Evolutionary conservation across 2,888 invertebrate genomes (phyloP).

Genomic region (Aleiodes leptofemur): DNA sequence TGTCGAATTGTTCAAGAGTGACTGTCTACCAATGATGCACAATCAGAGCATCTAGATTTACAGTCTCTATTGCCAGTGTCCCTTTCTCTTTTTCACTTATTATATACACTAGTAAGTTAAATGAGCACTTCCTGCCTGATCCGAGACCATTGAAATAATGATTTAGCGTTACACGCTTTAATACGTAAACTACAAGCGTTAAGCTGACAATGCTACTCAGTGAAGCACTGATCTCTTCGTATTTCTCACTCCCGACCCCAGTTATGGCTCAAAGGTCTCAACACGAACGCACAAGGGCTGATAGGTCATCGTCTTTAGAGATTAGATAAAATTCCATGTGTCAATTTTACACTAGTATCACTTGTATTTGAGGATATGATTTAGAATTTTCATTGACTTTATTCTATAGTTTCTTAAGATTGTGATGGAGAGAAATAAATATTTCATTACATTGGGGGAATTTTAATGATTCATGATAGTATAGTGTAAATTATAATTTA

Average conservation of each 20-base stretch:
- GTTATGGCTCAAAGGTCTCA: conserved; percentile 45
- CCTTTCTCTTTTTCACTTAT: conserved; percentile 41
- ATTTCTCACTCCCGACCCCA: conserved; percentile 56
- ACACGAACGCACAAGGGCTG: conserved; percentile 52
- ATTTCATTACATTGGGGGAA: background rate
- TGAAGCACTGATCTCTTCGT: conserved; percentile 61
- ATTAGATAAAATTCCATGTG: conserved; percentile 62
- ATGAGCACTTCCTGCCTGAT: conserved; percentile 71
- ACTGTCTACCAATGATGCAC: conserved; percentile 57
- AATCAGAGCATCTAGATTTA: conserved; percentile 50
- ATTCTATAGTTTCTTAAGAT: background rate
- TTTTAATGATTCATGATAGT: too few relatives aligned
- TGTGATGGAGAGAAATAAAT: conserved; percentile 2
- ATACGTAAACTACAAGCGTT: conserved; percentile 56
- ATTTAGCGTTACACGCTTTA: conserved; percentile 48
- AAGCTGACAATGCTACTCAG: conserved; percentile 52
- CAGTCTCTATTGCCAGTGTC: conserved; percentile 41
- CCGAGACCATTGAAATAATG: conserved; percentile 64
- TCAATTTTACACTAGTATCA: conserved; percentile 19
- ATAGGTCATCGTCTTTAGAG: conserved; percentile 59
- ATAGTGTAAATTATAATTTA: too few relatives aligned
- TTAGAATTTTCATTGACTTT: background rate
- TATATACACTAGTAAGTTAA: conserved; percentile 60
- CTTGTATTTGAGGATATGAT: conserved; percentile 1
- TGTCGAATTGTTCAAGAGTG: conserved; percentile 44